Conservation (phyloP, 92 coral and sea anemone genomes). For the Paramuricea clavata region DNA sequence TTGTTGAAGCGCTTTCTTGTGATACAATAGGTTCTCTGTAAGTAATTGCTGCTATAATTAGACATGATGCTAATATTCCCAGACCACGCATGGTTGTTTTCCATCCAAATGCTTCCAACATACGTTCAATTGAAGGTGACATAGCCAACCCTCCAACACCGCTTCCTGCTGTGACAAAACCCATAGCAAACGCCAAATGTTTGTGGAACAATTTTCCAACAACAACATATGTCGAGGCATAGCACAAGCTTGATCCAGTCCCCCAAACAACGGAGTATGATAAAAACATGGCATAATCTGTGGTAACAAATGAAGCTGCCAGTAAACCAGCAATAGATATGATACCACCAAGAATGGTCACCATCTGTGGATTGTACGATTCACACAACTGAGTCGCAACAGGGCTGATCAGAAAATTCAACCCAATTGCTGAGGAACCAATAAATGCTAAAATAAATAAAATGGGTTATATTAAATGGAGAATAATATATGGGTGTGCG, state of each 20-base stretch:
- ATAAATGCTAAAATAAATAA: slow-evolving; percentile 58
- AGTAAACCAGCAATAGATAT: slow-evolving; percentile 62
- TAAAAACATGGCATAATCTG: slow-evolving; percentile 65
- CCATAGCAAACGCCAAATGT: slow-evolving; percentile 84
- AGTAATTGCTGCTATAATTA: slow-evolving; percentile 73
- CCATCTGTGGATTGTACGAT: slow-evolving; percentile 55
- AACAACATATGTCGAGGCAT: slow-evolving; percentile 63
- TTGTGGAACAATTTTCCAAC: slow-evolving; percentile 63
- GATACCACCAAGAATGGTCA: slow-evolving; percentile 70
- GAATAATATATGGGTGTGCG: too few species aligned
- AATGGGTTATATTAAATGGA: background rate
- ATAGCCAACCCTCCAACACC: slow-evolving; percentile 90
- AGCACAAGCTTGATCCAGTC: slow-evolving; percentile 71
- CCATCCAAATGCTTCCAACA: slow-evolving; percentile 81
- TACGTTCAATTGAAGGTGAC: slow-evolving; percentile 75
- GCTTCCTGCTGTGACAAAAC: slow-evolving; percentile 86
- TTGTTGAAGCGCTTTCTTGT: slow-evolving; percentile 42
- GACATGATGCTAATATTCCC: slow-evolving; percentile 69
- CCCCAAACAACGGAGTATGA: slow-evolving; percentile 75
- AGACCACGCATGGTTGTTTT: slow-evolving; percentile 77
- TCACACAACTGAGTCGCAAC: slow-evolving; percentile 64
- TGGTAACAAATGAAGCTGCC: slow-evolving; percentile 65
- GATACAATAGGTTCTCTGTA: slow-evolving; percentile 73
- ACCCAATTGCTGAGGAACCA: slow-evolving; percentile 71
- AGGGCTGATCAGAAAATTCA: slow-evolving; percentile 73